Evolutionary conservation across 2,888 invertebrate species (phyloP).

Genomic region (Drosophila infuscata): DNA sequence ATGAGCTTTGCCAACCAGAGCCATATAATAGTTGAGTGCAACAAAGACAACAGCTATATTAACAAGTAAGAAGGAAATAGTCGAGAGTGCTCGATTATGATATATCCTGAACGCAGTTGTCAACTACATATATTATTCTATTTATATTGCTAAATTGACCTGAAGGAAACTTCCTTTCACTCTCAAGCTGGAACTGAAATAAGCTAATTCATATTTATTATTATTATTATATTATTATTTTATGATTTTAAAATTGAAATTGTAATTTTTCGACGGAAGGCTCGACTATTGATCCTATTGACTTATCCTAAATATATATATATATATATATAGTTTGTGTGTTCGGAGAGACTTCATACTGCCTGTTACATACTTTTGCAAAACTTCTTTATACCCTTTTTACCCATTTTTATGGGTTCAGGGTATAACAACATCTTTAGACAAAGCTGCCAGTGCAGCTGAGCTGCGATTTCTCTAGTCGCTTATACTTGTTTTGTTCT

Average conservation of each 20-base stretch:
- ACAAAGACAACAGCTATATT: constrained; percentile 23
- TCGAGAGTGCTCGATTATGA: not conserved
- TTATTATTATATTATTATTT: too few species aligned
- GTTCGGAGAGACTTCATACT: not conserved
- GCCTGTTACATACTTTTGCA: not conserved
- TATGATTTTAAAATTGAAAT: too few species aligned
- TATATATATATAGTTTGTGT: too few species aligned
- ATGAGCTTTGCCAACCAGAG: constrained; percentile 46
- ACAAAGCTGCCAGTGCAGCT: constrained; percentile 61
- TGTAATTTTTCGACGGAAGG: too few species aligned
- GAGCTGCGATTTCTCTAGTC: constrained; percentile 26
- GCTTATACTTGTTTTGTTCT: constrained; percentile 1
- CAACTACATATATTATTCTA: not conserved
- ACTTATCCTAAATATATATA: not conserved
- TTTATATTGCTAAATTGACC: not conserved
- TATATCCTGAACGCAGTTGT: not conserved
- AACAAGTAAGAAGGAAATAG: not conserved
- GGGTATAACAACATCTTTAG: constrained; percentile 10
- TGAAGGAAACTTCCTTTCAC: not conserved
- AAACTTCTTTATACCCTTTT: not conserved
- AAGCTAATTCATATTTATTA: not conserved
- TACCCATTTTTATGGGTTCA: not conserved
- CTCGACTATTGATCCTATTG: too few species aligned
- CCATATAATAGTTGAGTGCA: constrained; percentile 42
- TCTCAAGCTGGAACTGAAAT: not conserved